Conservation (phyloP, 2,888 invertebrate species). For the Resseliella maxima region DNA sequence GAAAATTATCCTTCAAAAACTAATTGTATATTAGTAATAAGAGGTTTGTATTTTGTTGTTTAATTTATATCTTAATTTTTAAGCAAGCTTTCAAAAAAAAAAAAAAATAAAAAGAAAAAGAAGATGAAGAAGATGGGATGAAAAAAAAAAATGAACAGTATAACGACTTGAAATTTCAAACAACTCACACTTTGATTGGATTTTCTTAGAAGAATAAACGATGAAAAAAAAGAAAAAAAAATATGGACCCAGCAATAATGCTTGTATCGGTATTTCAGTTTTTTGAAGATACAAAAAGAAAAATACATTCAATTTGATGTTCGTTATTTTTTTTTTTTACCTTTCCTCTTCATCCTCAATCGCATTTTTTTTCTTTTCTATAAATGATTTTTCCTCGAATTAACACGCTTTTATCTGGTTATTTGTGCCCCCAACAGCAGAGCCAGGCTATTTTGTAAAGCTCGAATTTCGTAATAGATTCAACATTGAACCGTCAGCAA, state of each 20-base stretch:
- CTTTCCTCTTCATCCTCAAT: not conserved
- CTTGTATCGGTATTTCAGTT: not conserved
- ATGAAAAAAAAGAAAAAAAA: not conserved
- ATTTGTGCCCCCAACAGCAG: slow-evolving; percentile 68
- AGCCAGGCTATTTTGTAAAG: slow-evolving; percentile 74
- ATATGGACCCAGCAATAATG: not conserved
- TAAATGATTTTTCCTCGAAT: not conserved
- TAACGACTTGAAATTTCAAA: not conserved
- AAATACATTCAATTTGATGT: not conserved
- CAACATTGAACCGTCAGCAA: slow-evolving; percentile 75
- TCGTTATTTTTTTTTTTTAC: not conserved
- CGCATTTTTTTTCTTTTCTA: not conserved
- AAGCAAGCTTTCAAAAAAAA: not conserved
- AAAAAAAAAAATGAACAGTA: too few species aligned
- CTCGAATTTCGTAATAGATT: slow-evolving; percentile 86
- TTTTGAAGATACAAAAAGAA: not conserved
- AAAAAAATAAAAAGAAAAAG: too few species aligned
- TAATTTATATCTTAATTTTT: not conserved
- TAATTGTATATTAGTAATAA: slow-evolving; percentile 36
- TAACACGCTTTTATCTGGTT: slow-evolving; percentile 36
- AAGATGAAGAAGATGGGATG: too few species aligned
- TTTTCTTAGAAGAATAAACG: too few species aligned
- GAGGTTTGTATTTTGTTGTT: not conserved
- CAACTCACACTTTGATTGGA: not conserved
- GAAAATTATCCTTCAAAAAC: slow-evolving; percentile 69